Conservation (phyloP, 2,797 vertebrate genomes). For the Rhadinocentrus ornatus region DNA sequence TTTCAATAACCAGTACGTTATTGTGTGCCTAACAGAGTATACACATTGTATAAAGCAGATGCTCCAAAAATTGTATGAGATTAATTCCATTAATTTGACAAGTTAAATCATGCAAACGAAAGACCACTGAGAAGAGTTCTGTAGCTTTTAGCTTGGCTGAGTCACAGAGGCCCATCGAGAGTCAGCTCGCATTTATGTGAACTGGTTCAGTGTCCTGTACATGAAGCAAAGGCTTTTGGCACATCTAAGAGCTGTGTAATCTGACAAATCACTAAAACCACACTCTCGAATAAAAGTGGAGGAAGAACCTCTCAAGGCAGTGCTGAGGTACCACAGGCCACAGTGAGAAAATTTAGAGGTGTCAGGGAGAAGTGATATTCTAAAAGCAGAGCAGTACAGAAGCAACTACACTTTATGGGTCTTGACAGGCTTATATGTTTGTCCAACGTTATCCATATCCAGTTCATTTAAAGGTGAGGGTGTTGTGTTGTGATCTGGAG, state of each 20-base stretch:
- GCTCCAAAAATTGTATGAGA: constrained; percentile 60
- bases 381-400: constrained; percentile 49
- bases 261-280: constrained; percentile 71
- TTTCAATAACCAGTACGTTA: constrained; percentile 46
- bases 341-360: constrained; percentile 64
- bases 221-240: constrained; percentile 76
- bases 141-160: constrained; percentile 56
- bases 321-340: constrained; percentile 42
- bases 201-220: constrained; percentile 40
- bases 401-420: constrained; percentile 53
- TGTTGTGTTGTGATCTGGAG: constrained; percentile 55
- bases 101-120: constrained; percentile 66
- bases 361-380: constrained; percentile 55
- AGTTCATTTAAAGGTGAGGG: constrained; percentile 41
- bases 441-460: constrained; percentile 24
- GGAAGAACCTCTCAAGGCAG: constrained; percentile 46
- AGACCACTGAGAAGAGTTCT: constrained; percentile 45
- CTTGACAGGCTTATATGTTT: constrained; percentile 33
- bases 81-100: constrained; percentile 65
- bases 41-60: constrained; percentile 52
- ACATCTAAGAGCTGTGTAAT: constrained; percentile 69
- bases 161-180: constrained; percentile 55
- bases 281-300: constrained; percentile 33
- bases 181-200: constrained; percentile 44
- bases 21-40: too few relatives aligned